Conservation (phyloP, 2,888 invertebrate species). For the Pseudococcus longispinus region DNA sequence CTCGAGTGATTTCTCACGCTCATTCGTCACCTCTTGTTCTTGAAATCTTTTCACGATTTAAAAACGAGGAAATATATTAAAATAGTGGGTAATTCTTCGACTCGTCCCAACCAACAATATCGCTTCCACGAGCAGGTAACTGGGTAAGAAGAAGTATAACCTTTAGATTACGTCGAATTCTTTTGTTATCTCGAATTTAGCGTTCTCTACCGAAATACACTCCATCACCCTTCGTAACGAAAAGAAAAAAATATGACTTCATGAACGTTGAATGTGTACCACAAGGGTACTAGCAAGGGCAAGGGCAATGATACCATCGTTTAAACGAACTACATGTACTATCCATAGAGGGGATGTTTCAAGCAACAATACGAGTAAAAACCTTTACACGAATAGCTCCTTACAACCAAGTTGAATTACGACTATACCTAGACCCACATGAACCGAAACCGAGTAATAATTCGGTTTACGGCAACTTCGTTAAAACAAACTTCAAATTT, state of each 20-base stretch:
- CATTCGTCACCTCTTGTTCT: not conserved
- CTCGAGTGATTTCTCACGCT: not conserved
- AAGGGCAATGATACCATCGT: not conserved
- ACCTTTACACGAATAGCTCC: not conserved
- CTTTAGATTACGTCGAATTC: not conserved
- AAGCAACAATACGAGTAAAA: not conserved
- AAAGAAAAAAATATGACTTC: not conserved
- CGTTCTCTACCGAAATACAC: not conserved
- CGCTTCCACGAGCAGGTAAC: not conserved
- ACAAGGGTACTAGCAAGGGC: not conserved
- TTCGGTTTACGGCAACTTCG: too few relatives aligned
- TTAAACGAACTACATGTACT: not conserved
- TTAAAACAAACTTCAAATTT: too few relatives aligned
- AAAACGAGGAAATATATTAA: not conserved
- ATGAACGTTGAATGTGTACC: not conserved
- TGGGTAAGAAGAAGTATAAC: not conserved
- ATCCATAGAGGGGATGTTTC: not conserved
- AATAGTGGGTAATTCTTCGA: not conserved
- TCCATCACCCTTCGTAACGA: not conserved
- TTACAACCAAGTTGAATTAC: not conserved
- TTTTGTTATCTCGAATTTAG: not conserved
- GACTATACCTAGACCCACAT: not conserved
- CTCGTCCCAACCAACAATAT: not conserved
- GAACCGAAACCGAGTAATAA: not conserved
- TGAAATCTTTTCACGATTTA: not conserved